These are phyloP conservation scores for Drosophila ironensis DNA, from an alignment of 1,140 invertebrate genomes.

Conservation along the genomic window DNA sequence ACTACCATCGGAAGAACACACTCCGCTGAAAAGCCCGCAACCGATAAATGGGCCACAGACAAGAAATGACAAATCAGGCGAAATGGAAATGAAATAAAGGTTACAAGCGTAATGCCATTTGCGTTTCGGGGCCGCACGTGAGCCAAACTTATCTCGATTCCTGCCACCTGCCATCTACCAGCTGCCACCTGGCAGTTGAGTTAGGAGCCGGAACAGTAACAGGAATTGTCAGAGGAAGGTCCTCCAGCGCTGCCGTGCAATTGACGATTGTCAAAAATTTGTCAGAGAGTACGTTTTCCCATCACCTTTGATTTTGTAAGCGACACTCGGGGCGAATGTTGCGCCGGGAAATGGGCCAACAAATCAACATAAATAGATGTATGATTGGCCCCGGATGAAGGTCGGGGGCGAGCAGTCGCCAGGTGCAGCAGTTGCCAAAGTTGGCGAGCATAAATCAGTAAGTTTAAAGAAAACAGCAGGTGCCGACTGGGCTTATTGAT, in stretches of 20 bases:
- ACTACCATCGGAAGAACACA: neutral
- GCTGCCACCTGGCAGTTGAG: constrained; percentile 11
- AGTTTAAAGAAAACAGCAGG: constrained; percentile 15
- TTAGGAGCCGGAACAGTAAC: constrained; percentile 34
- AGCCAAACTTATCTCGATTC: constrained; percentile 59
- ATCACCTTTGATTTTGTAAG: constrained; percentile 49
- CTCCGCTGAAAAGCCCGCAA: neutral
- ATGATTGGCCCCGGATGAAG: constrained; percentile 38
- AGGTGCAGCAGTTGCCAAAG: constrained; percentile 26
- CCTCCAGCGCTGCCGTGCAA: constrained; percentile 30
- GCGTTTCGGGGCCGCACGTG: constrained; percentile 51
- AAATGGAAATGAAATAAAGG: constrained; percentile 61
- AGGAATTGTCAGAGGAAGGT: constrained; percentile 4
- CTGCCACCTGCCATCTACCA: constrained; percentile 47
- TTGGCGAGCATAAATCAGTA: constrained; percentile 54
- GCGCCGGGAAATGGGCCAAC: constrained; percentile 47
- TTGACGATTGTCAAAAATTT: constrained; percentile 77
- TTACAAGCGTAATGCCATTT: constrained; percentile 60
- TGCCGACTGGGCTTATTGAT: constrained; percentile 18
- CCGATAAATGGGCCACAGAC: constrained; percentile 36
- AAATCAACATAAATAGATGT: constrained; percentile 72
- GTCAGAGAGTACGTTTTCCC: constrained; percentile 55
- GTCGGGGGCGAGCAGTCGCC: constrained; percentile 16
- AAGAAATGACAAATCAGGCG: constrained; percentile 45
- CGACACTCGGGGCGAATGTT: constrained; percentile 37